Evolutionary conservation across 2,113 vertebrate genomes (phyloP), one percentile per base, ranked within the genome.

Genomic region (Scatophagus argus): DNA sequence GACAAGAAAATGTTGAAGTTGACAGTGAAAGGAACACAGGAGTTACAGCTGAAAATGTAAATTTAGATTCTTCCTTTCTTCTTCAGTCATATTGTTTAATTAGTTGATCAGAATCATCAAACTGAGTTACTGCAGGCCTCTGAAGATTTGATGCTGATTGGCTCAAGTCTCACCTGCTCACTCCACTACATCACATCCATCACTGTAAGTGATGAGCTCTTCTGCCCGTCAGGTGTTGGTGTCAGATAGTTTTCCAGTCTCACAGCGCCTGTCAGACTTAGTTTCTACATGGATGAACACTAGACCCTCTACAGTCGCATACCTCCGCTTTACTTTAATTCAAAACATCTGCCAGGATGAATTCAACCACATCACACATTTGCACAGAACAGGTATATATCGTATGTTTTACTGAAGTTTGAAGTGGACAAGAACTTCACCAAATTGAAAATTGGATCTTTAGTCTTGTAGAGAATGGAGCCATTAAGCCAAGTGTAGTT

Each of bases 371-470:
- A 9, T 49, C 9, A 66, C 23, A 58, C 11, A 32, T 43, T 63
- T 75, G 61, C 59, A 77, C 36, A 0, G 12, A 25, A 68, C 41
- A 56, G 32, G 49, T 31, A 49, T 4, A 39, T 29, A 12, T 41
- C 36, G 46, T 34, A 12, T 21, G 5, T 69, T 55, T 46, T 31
- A 25, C 16, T 32, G 1, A 3, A 41, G 34, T 44, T 43, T 56
- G 19, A 64, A 49, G 52, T 21, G 27, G 52, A 69, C 32, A 38
- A 39, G 12, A 71, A 21, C 21, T 11, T 31, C 8, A n/a, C 16
- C 0, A 7, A 61, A 56, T 70, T 75, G 47, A 70, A 55, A 31
- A 55, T 51, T 47, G 70, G 43, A 79, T 74, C 29, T 5, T 16
- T 4, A 29, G 66, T 29, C 25, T 19, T 13, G 4, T 36, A 51